Evolutionary conservation across 2,113 vertebrate genomes (phyloP), one percentile per base, ranked within the genome.

Genomic region (Prochilodus magdalenae): DNA sequence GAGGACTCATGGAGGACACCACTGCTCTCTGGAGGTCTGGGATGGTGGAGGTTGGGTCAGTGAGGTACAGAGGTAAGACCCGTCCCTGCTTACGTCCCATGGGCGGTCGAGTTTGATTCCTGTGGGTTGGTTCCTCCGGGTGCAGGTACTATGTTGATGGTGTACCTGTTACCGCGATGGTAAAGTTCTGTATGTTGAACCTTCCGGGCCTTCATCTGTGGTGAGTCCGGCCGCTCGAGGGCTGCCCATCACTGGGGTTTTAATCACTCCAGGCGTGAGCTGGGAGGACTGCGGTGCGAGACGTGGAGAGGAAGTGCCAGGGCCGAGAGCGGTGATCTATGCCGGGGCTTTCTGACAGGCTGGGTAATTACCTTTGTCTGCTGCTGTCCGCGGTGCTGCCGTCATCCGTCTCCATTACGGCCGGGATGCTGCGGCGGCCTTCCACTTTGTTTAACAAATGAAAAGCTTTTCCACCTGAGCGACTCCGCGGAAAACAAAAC

Each of bases 371-470:
- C 88, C 85, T 91, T 87, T 88, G 90, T 91, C 89, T 89, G 87
- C 75, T 89, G 88, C 75, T 91, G 89, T 83, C 89, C 84, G 55
- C 69, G 83, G 91, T 81, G 80, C 88, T 92, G 73, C n/a, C 86
- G 87, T 89, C 88, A 92, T 94, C 94, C 93, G 84, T 93, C 92
- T 94, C 92, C 89, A 90, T 94, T 94, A 93, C 73, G 65, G 75
- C 80, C 53, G 20, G 53, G 53, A 55, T 5, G 53, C 14, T 7
- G 53, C 53, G 20, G 18, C 53, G 93, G 84, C 89, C 83, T 91
- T 90, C 88, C 86, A 87, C 86, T 94, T 93, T 94, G 92, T 94
- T 92, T 91, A 91, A 89, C 84, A 93, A 94, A 93, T 92, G 60
- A 94, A 94, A 93, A 88, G 81, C 67, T 94, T 94, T 92, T 92